Evolutionary conservation across 2,888 invertebrate genomes (phyloP).

Genomic region (Drosophila monieri): DNA sequence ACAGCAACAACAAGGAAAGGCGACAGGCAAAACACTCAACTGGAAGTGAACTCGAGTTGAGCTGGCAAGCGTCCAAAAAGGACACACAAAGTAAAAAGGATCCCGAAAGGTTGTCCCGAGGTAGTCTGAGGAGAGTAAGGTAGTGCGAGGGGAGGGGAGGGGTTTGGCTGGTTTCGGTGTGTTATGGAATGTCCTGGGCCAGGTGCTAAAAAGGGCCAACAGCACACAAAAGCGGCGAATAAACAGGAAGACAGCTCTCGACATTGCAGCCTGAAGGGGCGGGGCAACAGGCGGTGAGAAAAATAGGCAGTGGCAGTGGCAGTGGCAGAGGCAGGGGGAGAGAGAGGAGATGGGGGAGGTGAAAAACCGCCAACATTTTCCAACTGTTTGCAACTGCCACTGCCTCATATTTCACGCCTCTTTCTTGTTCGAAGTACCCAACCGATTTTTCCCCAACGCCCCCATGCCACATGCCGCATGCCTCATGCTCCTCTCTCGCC

Average conservation of each 20-base stretch:
- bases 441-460: background rate
- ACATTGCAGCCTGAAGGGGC: conserved; percentile 15
- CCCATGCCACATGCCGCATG: background rate
- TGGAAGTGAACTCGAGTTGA: conserved; percentile 64
- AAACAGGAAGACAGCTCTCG: conserved; percentile 44
- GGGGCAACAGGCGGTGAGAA: background rate
- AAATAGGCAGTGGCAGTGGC: background rate
- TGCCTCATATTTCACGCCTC: conserved; percentile 44
- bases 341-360: background rate
- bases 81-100: conserved; percentile 10
- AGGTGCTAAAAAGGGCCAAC: conserved; percentile 42
- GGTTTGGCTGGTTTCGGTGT: conserved; percentile 1
- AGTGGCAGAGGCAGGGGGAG: background rate
- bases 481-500: background rate
- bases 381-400: conserved; percentile 12
- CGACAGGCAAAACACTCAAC: conserved; percentile 61
- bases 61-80: conserved; percentile 66
- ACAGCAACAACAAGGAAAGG: conserved; percentile 17
- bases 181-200: conserved; percentile 33
- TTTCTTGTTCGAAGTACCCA: conserved; percentile 21
- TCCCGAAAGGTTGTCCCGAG: conserved; percentile 7
- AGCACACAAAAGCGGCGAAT: conserved; percentile 35
- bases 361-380: conserved; percentile 28
- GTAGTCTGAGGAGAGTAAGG: background rate
- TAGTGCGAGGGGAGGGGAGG: background rate